Conservation (phyloP, 2,888 invertebrate species). For the Hoplodrina ambigua region DNA sequence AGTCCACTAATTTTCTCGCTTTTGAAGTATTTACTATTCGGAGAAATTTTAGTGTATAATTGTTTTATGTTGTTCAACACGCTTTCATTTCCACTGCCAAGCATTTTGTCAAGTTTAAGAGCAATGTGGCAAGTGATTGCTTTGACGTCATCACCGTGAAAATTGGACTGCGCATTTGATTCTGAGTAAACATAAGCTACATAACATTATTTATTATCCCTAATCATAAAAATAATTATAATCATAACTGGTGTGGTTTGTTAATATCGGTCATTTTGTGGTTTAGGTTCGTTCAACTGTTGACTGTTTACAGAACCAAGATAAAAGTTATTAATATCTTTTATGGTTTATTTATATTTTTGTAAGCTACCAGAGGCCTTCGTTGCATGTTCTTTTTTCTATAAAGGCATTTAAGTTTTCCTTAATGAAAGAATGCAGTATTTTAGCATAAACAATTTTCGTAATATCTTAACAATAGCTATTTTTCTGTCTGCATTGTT, state of each 20-base stretch:
- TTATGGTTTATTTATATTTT: not conserved
- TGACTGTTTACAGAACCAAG: slow-evolving; percentile 4
- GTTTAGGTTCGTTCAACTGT: slow-evolving; percentile 11
- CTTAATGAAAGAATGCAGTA: not conserved
- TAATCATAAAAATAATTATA: slow-evolving; percentile 16
- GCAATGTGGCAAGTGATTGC: slow-evolving; percentile 52
- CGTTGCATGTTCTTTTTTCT: not conserved
- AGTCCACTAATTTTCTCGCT: slow-evolving; percentile 34
- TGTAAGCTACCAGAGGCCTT: not conserved
- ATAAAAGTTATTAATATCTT: slow-evolving; percentile 3
- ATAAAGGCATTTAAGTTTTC: not conserved
- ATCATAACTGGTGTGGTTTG: slow-evolving; percentile 22
- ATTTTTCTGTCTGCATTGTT: slow-evolving; percentile 18
- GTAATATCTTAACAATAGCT: not conserved
- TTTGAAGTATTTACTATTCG: slow-evolving; percentile 51
- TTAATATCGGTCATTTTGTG: slow-evolving; percentile 18
- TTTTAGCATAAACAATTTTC: not conserved
- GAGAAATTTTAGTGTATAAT: slow-evolving; percentile 50
- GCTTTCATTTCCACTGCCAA: slow-evolving; percentile 56
- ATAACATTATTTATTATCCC: slow-evolving; percentile 16
- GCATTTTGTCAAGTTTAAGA: slow-evolving; percentile 56
- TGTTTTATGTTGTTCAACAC: slow-evolving; percentile 55
- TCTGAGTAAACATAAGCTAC: slow-evolving; percentile 16
- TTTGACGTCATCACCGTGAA: slow-evolving; percentile 47
- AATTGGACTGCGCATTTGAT: slow-evolving; percentile 20